Evolutionary conservation across 1,140 invertebrate species (phyloP), one percentile per base, ranked within the genome.

Genomic region (Pseudomyrmex dendroicus): DNA sequence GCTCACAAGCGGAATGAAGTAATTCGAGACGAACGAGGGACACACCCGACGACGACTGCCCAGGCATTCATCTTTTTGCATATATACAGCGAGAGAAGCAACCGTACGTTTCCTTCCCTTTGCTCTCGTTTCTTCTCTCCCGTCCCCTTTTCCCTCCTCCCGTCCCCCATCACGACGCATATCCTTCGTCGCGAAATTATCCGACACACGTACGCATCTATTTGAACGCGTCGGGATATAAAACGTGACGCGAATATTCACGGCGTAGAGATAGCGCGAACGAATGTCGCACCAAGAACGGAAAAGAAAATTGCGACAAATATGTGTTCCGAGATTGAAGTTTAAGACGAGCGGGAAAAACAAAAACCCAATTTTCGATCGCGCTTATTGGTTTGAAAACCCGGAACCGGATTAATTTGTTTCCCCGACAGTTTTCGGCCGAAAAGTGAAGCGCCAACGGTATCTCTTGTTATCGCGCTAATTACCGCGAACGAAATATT

Each of bases 171-270:
- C 44, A 15, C 54, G 66, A 35, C 66, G 17, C 20, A 35, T 35
- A 7, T 35, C 48, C 52, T 56, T 48, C 35, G 54, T 25, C 46
- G 8, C 12, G 8, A 70, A 59, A 80, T 80, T 70, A 80, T 80
- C 76, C 66, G 13, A 12, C 44, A 72, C 76, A 80, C 76, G 76
- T 80, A 80, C 56, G 66, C 54, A 72, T 72, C 76, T 72, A 59
- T 80, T 70, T 72, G 66, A 59, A 77, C n/a, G 63, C 63, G 64
- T 17, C 46, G 8, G 64, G 22, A 72, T 80, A 80, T 80, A 72
- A 78, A 59, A 80, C 66, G 76, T 72, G 66, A 61, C 12, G 3
- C 25, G 66, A 80, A 80, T 80, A 80, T 80, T 80, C 72, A 72
- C 8, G 3, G 3, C 20, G 20, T 15, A 1, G 12, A 17, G 44